Base-by-base conservation (phyloP, 1,140 invertebrate genomes). In the Drosophila saltans region DNA sequence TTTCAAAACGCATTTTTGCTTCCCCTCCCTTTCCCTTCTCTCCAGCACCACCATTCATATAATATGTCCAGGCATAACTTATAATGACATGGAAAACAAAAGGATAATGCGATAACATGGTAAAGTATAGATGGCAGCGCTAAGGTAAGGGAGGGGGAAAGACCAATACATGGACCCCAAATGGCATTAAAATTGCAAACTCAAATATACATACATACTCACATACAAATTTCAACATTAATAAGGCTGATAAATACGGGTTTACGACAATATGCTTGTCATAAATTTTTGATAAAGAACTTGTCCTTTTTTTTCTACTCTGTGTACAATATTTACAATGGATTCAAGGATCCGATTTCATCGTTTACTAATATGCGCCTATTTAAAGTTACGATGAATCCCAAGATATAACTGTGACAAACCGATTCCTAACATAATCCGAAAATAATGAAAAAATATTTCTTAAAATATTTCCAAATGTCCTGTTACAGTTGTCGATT, bases 81-180 rank as follows among this genome's bases (percentile, higher is more conserved):
- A 52, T 52, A 52, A 52, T 52, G 45, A 52, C 45, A 52, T 24
- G 45, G 21, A 10, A 52, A 52, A 52, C 45, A 52, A 52, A 52
- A 52, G 45, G 45, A 52, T 52, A 52, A 52, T 52, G 45, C 21
- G 45, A 6, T 52, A 52, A 52, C 45, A 52, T 52, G 45, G 8
- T 10, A 10, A 52, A 26, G 45, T 7, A 52, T 26, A 52, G 9
- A 10, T 16, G 16, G n/a, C n/a, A n/a, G n/a, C n/a, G n/a, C n/a
- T n/a, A n/a, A n/a, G n/a, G n/a, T n/a, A n/a, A n/a, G n/a, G n/a
- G n/a, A n/a, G n/a, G n/a, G n/a, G n/a, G 16, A 16, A 16, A 16
- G 16, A 16, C 16, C 16, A 57, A 36, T 36, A 36, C 6, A 36
- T 36, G 33, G 6, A 36, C 3, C 33, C 33, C 33, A 7, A 36